Evolutionary conservation across 1,140 invertebrate genomes (phyloP).

Genomic region (Zaprionus davidi): DNA sequence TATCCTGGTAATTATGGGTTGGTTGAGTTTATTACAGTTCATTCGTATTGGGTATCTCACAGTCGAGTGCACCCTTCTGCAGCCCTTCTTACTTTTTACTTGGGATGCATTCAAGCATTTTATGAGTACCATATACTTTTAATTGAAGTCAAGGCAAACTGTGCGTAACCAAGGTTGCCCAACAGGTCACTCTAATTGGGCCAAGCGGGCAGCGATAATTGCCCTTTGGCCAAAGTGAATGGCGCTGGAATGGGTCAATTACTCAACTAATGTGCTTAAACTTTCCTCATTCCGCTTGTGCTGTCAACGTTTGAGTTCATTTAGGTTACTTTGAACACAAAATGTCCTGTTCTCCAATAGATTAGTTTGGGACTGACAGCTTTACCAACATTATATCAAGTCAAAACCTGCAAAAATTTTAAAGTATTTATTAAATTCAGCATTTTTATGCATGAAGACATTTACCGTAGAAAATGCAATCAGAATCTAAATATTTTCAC

Average conservation of each 20-base stretch:
- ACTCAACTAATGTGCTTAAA: constrained; percentile 10
- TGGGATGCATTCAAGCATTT: constrained; percentile 12
- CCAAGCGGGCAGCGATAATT: constrained; percentile 4
- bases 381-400: too few species aligned
- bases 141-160: constrained; percentile 23
- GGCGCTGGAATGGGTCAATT: background rate
- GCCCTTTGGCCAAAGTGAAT: background rate
- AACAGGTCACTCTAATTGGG: constrained; percentile 24
- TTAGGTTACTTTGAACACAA: too few species aligned
- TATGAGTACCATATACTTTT: constrained; percentile 12
- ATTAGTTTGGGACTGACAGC: background rate
- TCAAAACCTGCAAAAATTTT: too few species aligned
- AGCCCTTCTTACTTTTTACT: background rate
- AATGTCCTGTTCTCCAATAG: background rate
- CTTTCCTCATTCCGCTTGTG: background rate
- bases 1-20: background rate
- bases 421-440: too few species aligned
- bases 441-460: background rate
- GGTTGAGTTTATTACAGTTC: background rate
- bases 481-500: background rate
- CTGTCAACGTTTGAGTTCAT: background rate
- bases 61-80: background rate
- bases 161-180: constrained; percentile 19
- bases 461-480: background rate
- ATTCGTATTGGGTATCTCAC: background rate